Evolutionary conservation across 1,140 invertebrate species (phyloP).

Genomic region (Globodera rostochiensis): DNA sequence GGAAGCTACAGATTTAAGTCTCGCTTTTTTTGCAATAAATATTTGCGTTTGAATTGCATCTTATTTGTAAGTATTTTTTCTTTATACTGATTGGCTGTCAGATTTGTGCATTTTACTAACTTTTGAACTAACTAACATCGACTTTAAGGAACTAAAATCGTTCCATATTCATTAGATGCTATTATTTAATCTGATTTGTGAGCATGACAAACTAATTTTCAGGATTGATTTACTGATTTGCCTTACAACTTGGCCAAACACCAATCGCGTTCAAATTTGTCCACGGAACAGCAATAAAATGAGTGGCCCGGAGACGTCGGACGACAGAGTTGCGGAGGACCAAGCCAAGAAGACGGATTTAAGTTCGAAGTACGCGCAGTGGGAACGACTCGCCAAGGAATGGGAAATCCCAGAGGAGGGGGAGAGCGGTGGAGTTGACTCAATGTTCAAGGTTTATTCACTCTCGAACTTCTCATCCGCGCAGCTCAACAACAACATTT

Average conservation of each 20-base stretch:
- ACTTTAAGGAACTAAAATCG: no score
- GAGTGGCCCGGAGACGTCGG: background rate
- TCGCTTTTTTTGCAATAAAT: background rate
- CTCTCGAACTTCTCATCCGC: background rate
- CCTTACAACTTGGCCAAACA: no score
- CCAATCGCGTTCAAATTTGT: no score
- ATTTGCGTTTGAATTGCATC: background rate
- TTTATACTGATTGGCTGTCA: background rate
- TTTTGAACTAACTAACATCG: no score
- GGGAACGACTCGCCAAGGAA: conserved; percentile 50
- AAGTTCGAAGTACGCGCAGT: conserved; percentile 31
- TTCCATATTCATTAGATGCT: no score
- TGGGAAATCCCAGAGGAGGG: conserved; percentile 72
- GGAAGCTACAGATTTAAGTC: background rate
- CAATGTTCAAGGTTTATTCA: conserved; percentile 75
- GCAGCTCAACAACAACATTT: background rate
- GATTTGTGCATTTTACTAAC: background rate
- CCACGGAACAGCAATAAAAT: background rate
- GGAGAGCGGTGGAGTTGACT: conserved; percentile 77
- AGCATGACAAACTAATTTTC: no score
- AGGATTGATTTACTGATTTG: no score
- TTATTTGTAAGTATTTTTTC: background rate
- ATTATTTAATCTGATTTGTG: no score
- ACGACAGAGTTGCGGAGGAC: background rate
- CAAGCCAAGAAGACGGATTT: conserved; percentile 3